phyloP scores from a whole-genome alignment of 2,888 invertebrate species.

The Torymus auratus region DNA sequence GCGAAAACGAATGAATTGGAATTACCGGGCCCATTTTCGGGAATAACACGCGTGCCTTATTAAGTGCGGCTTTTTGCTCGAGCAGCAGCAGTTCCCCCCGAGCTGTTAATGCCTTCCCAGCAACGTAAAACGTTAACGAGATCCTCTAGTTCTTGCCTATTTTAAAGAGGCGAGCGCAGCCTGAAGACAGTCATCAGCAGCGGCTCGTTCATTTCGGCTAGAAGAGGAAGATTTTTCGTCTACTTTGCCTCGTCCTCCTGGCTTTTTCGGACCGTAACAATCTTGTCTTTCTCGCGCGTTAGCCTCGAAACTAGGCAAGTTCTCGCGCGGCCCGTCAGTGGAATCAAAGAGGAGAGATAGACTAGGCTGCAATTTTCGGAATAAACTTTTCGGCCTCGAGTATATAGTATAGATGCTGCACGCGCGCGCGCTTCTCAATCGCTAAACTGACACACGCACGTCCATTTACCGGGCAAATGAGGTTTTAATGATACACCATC shows the following conservation, averaged over 20 bases:
- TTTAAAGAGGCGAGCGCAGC: constrained; percentile 1
- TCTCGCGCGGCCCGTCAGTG: constrained; percentile 16
- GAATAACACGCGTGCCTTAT: constrained; percentile 43
- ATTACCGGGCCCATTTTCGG: constrained; percentile 11
- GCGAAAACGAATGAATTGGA: constrained; percentile 2
- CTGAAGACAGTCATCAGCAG: constrained; percentile 29
- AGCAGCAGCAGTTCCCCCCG: no score
- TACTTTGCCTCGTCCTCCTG: not conserved
- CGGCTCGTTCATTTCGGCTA: constrained; percentile 20
- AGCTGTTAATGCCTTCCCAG: constrained; percentile 26
- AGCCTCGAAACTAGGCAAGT: constrained; percentile 12
- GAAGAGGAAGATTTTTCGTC: not conserved
- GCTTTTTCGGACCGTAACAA: constrained; percentile 14
- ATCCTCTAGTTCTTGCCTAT: constrained; percentile 36
- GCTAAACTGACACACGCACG: constrained; percentile 58
- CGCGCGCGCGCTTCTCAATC: constrained; percentile 22
- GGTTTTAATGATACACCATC: constrained; percentile 58
- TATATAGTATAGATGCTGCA: not conserved
- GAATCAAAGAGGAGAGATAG: constrained; percentile 21
- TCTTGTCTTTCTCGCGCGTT: constrained; percentile 24
- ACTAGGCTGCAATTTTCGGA: constrained; percentile 50
- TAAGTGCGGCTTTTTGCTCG: constrained; percentile 9
- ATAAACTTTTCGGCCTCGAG: constrained; percentile 52
- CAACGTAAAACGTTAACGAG: constrained; percentile 15
- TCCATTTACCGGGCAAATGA: constrained; percentile 60